These are phyloP conservation scores for Cathartes aura DNA, from an alignment of 2,113 vertebrate genomes.

Conservation along the genomic window DNA sequence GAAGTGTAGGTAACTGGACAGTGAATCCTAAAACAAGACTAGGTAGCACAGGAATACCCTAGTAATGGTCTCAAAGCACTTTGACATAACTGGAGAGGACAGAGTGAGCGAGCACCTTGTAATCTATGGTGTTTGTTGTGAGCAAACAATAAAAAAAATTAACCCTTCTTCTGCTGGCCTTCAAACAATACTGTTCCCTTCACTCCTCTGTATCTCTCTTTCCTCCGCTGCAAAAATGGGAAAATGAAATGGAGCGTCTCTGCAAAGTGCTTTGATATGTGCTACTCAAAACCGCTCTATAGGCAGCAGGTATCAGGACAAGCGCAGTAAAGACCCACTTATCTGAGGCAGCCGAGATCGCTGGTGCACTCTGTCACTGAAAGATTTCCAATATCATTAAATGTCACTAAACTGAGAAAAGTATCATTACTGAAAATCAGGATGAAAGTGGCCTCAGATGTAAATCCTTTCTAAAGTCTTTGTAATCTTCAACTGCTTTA, in stretches of 20 bases:
- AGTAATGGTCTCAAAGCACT: background rate
- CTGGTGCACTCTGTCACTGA: background rate
- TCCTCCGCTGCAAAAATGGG: background rate
- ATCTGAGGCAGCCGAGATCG: background rate
- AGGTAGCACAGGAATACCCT: fast-evolving
- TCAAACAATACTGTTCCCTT: background rate
- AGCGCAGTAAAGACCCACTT: fast-evolving
- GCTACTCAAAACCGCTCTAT: background rate
- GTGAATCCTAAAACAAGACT: background rate
- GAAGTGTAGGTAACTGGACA: background rate
- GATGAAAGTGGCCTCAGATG: background rate
- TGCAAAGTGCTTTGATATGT: background rate
- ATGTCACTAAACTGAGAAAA: slow-evolving; percentile 8
- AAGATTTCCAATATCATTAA: background rate
- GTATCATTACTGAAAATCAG: background rate
- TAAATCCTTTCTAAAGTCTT: slow-evolving; percentile 26
- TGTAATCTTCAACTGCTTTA: background rate
- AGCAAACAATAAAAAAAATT: background rate
- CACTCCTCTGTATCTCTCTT: background rate
- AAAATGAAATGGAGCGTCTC: background rate
- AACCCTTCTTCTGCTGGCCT: background rate
- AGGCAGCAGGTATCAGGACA: background rate
- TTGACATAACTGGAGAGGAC: background rate
- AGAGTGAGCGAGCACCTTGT: background rate
- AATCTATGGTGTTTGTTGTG: background rate